These are phyloP conservation scores for Formica exsecta DNA, from an alignment of 1,140 invertebrate species.

Conservation along the genomic window DNA sequence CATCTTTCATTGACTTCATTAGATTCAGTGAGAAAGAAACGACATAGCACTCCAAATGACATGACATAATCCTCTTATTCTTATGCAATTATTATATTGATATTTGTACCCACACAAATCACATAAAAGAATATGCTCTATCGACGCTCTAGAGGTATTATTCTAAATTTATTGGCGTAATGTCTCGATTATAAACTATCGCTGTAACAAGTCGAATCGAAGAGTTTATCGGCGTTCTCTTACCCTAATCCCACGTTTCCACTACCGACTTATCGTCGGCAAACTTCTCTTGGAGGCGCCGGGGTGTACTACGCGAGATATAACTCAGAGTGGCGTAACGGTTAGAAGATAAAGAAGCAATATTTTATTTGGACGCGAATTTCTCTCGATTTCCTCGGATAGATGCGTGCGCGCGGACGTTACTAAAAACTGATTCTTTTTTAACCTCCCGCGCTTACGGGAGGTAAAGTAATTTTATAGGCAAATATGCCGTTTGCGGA, in stretches of 20 bases:
- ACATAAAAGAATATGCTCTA: neutral
- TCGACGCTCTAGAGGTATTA: constrained; percentile 5
- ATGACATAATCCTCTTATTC: neutral
- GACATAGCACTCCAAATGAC: neutral
- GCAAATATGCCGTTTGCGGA: constrained; percentile 58
- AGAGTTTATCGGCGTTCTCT: constrained; percentile 59
- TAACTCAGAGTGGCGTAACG: constrained; percentile 54
- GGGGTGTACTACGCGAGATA: constrained; percentile 50
- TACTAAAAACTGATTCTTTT: constrained; percentile 38
- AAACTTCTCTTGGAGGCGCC: constrained; percentile 52
- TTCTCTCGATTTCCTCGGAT: constrained; percentile 58
- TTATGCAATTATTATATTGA: too few relatives aligned
- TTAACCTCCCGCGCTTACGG: neutral
- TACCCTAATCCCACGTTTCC: constrained; percentile 62
- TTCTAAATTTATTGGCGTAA: constrained; percentile 44
- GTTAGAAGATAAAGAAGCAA: constrained; percentile 52
- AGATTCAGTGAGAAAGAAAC: neutral
- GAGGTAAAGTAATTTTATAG: constrained; percentile 59
- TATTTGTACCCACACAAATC: too few relatives aligned
- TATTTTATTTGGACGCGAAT: constrained; percentile 51
- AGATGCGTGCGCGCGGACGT: constrained; percentile 3
- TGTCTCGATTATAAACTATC: constrained; percentile 40
- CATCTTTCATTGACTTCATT: neutral
- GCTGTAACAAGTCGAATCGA: constrained; percentile 51
- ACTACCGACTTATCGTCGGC: constrained; percentile 52